Percentiles rank a stretch among this genome's conserved stretches.
phyloP scores from a whole-genome alignment of 2,888 invertebrate species.

The Didymodactylos carnosus region DNA sequence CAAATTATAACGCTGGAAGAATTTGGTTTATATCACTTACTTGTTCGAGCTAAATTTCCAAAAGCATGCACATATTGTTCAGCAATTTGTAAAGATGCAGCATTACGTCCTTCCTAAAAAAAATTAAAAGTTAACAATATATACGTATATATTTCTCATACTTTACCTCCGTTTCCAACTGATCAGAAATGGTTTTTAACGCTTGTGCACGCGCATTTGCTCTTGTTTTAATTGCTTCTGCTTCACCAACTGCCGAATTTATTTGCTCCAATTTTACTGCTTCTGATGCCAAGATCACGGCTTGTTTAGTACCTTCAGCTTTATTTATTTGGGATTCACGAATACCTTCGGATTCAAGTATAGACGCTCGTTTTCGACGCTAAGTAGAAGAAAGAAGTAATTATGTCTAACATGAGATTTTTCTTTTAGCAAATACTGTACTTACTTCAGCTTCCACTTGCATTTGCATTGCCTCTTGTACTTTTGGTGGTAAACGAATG shows the following conservation, averaged over 20 bases:
- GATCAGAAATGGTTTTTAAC: constrained; percentile 22
- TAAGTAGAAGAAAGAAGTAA: not conserved
- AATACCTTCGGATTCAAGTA: constrained; percentile 75
- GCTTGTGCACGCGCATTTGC: constrained; percentile 44
- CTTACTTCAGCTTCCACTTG: constrained; percentile 79
- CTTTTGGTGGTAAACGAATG: constrained; percentile 64
- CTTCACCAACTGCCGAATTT: constrained; percentile 63
- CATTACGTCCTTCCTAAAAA: constrained; percentile 55
- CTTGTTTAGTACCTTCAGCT: constrained; percentile 77
- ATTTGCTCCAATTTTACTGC: constrained; percentile 80
- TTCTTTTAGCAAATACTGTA: not conserved
- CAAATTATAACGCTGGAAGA: no score
- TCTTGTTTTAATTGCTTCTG: constrained; percentile 57
- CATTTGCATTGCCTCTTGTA: constrained; percentile 98
- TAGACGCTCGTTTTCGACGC: constrained; percentile 76
- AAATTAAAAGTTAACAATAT: constrained; percentile 8
- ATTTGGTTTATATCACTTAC: no score
- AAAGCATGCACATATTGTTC: constrained; percentile 90
- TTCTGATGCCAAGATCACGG: constrained; percentile 80
- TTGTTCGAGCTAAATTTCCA: constrained; percentile 68
- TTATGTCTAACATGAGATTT: no score
- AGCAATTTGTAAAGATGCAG: constrained; percentile 72
- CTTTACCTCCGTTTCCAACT: not conserved
- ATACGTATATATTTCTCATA: not conserved
- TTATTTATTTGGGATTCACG: constrained; percentile 65